These are phyloP conservation scores for Avahi laniger DNA, from an alignment of 2,797 vertebrate species.

Conservation along the genomic window DNA sequence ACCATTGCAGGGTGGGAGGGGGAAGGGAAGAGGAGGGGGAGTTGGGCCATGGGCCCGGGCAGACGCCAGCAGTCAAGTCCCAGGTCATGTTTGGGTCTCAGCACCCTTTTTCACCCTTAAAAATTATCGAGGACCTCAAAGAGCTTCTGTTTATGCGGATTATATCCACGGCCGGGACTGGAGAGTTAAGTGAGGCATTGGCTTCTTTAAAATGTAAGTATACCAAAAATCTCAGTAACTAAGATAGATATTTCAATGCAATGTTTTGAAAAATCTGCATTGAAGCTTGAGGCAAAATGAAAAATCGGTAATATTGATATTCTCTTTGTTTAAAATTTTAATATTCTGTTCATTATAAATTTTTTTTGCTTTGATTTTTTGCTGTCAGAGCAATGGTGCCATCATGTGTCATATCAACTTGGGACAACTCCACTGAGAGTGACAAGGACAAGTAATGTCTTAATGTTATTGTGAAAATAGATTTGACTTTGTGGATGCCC, in stretches of 20 bases:
- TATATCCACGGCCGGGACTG: not conserved
- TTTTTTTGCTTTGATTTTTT: not conserved
- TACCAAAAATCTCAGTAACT: not conserved
- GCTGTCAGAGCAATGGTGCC: not conserved
- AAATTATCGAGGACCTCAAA: not conserved
- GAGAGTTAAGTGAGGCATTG: not conserved
- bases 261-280: not conserved
- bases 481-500: not conserved
- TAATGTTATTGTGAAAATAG: not conserved
- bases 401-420: not conserved
- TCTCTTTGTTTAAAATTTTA: not conserved
- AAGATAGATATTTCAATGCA: not conserved
- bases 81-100: not conserved
- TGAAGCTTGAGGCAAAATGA: not conserved
- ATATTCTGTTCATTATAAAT: not conserved
- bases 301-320: not conserved
- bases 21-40: not conserved
- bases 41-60: no score
- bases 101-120: not conserved
- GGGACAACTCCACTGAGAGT: not conserved
- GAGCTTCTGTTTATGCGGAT: not conserved
- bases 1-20: not conserved
- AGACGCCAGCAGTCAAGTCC: not conserved
- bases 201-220: not conserved
- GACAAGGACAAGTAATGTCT: not conserved